Evolutionary conservation across 2,888 invertebrate species (phyloP).

Genomic region (Trissoscelio sp.): DNA sequence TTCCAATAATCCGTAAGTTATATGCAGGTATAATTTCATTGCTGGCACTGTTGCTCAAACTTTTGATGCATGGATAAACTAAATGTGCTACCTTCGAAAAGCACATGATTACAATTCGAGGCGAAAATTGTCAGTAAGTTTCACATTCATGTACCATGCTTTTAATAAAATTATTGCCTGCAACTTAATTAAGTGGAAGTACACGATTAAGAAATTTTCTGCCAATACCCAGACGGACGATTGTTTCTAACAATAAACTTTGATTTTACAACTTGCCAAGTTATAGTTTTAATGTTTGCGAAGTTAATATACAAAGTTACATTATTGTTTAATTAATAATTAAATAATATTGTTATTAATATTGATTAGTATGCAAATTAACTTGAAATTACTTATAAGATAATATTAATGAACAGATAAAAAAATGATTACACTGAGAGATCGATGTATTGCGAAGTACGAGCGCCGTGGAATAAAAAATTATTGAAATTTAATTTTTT

Average conservation of each 20-base stretch:
- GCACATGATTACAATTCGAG: neutral
- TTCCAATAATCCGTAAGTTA: neutral
- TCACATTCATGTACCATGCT: neutral
- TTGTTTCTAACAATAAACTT: neutral
- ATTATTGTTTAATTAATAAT: too few relatives aligned
- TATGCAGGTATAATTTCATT: neutral
- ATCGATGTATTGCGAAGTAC: too few relatives aligned
- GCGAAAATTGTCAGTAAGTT: neutral
- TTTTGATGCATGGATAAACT: neutral
- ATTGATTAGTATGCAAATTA: too few relatives aligned
- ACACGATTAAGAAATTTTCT: neutral
- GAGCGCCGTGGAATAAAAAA: too few relatives aligned
- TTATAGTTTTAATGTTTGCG: neutral
- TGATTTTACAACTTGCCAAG: neutral
- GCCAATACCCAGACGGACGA: neutral
- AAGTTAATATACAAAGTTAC: neutral
- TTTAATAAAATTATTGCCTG: neutral
- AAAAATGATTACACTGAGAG: too few relatives aligned
- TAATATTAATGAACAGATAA: too few relatives aligned
- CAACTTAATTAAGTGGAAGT: slow-evolving; percentile 1
- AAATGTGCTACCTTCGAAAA: neutral
- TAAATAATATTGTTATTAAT: too few relatives aligned
- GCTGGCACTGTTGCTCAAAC: neutral
- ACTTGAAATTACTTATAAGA: too few relatives aligned
- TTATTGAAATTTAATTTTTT: too few relatives aligned